Percentiles rank a stretch among this genome's conserved stretches.
phyloP scores from a whole-genome alignment of 2,113 vertebrate species.

The Xiphophorus hellerii region DNA sequence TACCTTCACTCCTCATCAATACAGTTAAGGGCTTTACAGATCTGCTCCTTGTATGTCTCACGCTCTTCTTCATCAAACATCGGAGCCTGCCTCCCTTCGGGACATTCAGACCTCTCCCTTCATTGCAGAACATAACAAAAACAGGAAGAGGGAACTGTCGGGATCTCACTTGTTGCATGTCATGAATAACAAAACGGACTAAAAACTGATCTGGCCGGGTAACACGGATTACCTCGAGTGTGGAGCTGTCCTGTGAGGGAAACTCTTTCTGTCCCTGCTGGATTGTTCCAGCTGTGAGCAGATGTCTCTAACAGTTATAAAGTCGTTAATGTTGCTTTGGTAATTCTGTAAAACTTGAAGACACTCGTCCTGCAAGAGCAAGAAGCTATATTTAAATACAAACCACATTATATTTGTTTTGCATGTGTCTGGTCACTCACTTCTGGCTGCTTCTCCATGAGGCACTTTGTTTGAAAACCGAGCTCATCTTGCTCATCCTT shows the following conservation, averaged over 20 bases:
- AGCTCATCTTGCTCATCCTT: slow-evolving; percentile 26
- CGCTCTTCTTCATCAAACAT: slow-evolving; percentile 38
- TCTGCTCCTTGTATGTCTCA: slow-evolving; percentile 56
- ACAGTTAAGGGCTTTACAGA: slow-evolving; percentile 60
- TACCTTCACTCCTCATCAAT: slow-evolving; percentile 67
- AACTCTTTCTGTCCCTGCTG: fast-evolving
- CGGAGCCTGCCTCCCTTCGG: slow-evolving; percentile 22
- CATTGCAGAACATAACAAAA: background rate
- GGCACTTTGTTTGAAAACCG: background rate
- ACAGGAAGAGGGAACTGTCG: background rate
- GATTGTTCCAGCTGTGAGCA: slow-evolving; percentile 62
- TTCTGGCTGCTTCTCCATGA: slow-evolving; percentile 24
- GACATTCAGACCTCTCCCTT: slow-evolving; percentile 39
- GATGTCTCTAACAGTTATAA: slow-evolving; percentile 57
- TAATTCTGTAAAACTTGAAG: slow-evolving; percentile 79
- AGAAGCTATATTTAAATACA: background rate
- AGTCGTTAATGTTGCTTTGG: slow-evolving; percentile 44
- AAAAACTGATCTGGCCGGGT: too few species aligned
- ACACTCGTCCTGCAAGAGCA: slow-evolving; percentile 74
- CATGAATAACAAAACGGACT: too few species aligned
- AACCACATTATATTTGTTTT: background rate
- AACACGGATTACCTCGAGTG: slow-evolving; percentile 24
- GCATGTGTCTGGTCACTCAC: slow-evolving; percentile 10
- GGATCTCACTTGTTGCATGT: background rate
- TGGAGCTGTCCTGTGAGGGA: background rate